Percentiles rank a stretch among this genome's conserved stretches.
Evolutionary conservation across 2,888 invertebrate genomes (phyloP).

Genomic region (Augiades crinisus): DNA sequence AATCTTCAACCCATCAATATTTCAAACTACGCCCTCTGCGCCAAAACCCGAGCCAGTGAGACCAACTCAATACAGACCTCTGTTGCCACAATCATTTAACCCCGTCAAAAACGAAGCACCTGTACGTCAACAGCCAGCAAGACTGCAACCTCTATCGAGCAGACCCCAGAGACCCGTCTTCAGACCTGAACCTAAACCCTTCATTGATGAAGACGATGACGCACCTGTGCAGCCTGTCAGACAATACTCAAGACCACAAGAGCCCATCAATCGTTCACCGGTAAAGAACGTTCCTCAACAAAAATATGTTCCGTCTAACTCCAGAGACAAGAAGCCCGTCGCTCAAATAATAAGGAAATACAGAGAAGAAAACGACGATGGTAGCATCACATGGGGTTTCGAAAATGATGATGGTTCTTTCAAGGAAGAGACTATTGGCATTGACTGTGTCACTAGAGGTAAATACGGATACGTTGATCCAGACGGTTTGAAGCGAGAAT

Average conservation of each 20-base stretch:
- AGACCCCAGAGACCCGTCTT: slow-evolving; percentile 78
- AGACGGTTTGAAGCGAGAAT: slow-evolving; percentile 90
- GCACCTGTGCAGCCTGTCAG: slow-evolving; percentile 64
- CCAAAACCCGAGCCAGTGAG: slow-evolving; percentile 65
- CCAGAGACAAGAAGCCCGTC: slow-evolving; percentile 84
- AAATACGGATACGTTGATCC: slow-evolving; percentile 93
- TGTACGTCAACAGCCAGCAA: slow-evolving; percentile 63
- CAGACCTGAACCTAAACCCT: slow-evolving; percentile 72
- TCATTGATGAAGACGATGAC: slow-evolving; percentile 68
- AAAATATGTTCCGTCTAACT: slow-evolving; percentile 61
- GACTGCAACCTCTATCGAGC: slow-evolving; percentile 70
- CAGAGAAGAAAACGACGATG: slow-evolving; percentile 89
- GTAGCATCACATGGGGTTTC: slow-evolving; percentile 93
- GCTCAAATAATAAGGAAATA: slow-evolving; percentile 87
- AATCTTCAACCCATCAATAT: slow-evolving; percentile 66
- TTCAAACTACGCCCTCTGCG: slow-evolving; percentile 60
- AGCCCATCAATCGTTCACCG: slow-evolving; percentile 58
- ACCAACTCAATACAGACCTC: slow-evolving; percentile 71
- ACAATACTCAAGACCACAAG: slow-evolving; percentile 70
- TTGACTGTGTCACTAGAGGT: slow-evolving; percentile 88
- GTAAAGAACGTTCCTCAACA: slow-evolving; percentile 62
- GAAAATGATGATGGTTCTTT: slow-evolving; percentile 94
- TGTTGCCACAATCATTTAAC: slow-evolving; percentile 63
- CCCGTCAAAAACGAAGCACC: slow-evolving; percentile 62
- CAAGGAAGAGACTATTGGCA: slow-evolving; percentile 91